Conservation (phyloP, 2,113 vertebrate species). For the Megaptera novaeangliae region DNA sequence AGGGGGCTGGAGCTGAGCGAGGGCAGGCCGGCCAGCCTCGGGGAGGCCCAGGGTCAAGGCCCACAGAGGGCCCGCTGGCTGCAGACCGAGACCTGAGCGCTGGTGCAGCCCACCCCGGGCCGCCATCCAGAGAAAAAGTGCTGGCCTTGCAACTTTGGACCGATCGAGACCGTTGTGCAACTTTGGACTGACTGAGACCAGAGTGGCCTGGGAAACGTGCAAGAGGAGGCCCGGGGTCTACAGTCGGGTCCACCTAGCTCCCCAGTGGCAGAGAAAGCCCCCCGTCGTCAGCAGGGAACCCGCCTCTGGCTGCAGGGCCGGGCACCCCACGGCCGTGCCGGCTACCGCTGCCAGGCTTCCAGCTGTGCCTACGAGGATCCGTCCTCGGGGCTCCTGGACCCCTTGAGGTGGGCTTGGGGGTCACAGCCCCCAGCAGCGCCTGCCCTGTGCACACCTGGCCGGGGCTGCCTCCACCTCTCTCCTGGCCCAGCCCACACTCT, state of each 20-base stretch:
- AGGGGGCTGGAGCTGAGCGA: background rate
- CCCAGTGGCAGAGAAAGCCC: background rate
- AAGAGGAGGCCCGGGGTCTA: background rate
- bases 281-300: background rate
- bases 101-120: background rate
- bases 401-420: no score
- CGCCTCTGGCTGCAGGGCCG: background rate
- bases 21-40: background rate
- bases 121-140: background rate
- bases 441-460: background rate
- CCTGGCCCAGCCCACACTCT: background rate
- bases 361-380: background rate
- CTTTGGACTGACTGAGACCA: background rate
- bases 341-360: background rate
- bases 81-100: accelerated
- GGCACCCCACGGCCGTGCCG: background rate
- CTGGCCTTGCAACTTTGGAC: background rate
- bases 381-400: background rate
- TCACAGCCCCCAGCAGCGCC: accelerated
- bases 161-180: background rate
- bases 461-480: background rate
- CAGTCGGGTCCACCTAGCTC: background rate
- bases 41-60: background rate
- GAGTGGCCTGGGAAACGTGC: background rate
- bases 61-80: accelerated